Evolutionary conservation across 2,888 invertebrate species (phyloP).

Genomic region (Calliopum simillimum): DNA sequence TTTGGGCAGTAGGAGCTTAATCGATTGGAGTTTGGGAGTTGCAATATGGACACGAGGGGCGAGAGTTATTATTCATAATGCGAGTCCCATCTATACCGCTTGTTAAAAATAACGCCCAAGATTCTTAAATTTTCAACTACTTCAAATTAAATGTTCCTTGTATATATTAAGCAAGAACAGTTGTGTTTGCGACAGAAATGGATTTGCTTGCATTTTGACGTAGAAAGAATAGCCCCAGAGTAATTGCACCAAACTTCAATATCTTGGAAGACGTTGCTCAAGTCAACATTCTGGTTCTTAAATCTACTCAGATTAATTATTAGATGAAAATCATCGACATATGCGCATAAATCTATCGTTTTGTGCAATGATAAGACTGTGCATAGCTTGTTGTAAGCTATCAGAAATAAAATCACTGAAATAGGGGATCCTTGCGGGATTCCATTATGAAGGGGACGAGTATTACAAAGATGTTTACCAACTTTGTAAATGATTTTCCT

Average conservation of each 20-base stretch:
- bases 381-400: constrained; percentile 22
- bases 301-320: constrained; percentile 21
- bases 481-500: constrained; percentile 24
- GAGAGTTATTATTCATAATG: constrained; percentile 13
- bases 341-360: not conserved
- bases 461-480: not conserved
- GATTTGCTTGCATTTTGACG: constrained; percentile 32
- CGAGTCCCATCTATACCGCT: constrained; percentile 18
- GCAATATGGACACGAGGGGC: too few relatives aligned
- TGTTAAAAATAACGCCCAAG: constrained; percentile 21
- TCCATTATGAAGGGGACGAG: constrained; percentile 11
- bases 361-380: not conserved
- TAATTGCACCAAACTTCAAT: constrained; percentile 26
- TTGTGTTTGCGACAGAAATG: constrained; percentile 34
- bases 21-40: too few relatives aligned
- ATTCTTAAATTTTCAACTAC: constrained; percentile 6
- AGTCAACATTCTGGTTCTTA: constrained; percentile 22
- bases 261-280: not conserved
- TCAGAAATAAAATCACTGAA: constrained; percentile 26
- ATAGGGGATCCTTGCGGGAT: constrained; percentile 26
- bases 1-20: too few relatives aligned
- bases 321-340: constrained; percentile 32
- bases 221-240: constrained; percentile 30
- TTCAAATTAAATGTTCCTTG: constrained; percentile 3
- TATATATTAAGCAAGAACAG: constrained; percentile 10